phyloP scores from a whole-genome alignment of 2,113 vertebrate genomes.

The Blennius ocellaris region DNA sequence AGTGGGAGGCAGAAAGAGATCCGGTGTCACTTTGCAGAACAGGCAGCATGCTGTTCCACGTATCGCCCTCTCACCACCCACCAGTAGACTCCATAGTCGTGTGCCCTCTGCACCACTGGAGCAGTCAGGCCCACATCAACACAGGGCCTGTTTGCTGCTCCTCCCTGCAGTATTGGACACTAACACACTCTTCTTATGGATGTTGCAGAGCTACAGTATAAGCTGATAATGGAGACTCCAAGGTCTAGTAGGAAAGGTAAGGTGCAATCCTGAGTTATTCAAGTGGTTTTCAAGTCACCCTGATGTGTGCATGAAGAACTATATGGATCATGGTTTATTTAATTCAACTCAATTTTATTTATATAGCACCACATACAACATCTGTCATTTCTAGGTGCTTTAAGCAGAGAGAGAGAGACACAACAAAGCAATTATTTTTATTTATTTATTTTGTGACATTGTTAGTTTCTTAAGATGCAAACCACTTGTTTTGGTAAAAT shows the following conservation, averaged over 20 bases:
- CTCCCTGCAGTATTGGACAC: slow-evolving; percentile 3
- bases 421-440: too few species aligned
- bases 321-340: too few species aligned
- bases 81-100: slow-evolving; percentile 40
- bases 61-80: slow-evolving; percentile 37
- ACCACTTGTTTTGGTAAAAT: too few species aligned
- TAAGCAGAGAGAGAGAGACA: too few species aligned
- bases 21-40: slow-evolving; percentile 61
- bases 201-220: slow-evolving; percentile 85
- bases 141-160: slow-evolving; percentile 11
- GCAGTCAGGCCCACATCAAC: slow-evolving; percentile 3
- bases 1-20: slow-evolving; percentile 63
- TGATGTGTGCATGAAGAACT: neutral
- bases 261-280: neutral
- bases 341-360: too few species aligned
- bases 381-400: too few species aligned
- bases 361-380: too few species aligned
- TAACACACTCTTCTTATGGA: slow-evolving; percentile 45
- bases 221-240: slow-evolving; percentile 83
- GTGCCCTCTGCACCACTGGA: neutral
- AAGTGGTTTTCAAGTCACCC: neutral
- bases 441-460: too few species aligned
- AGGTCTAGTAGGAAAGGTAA: slow-evolving; percentile 74
- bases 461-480: too few species aligned
- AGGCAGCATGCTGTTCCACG: slow-evolving; percentile 31